Base-by-base conservation (phyloP, 2,797 vertebrate species). In the Anguilla marmorata region DNA sequence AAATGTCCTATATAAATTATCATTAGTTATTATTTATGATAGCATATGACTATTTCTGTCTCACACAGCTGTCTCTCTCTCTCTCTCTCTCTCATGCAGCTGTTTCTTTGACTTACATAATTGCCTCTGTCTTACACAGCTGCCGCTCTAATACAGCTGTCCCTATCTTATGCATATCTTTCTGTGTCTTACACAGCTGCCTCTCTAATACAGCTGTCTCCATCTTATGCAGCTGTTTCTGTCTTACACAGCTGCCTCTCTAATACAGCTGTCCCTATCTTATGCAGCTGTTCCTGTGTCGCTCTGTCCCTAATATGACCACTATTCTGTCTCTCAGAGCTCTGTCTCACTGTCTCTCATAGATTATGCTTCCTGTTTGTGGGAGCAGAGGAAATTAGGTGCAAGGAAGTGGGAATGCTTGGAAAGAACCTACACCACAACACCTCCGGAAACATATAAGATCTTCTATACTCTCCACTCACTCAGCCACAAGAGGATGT, bases 351-450 rank as follows among this genome's bases (percentile, higher is more conserved):
- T 3, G 72, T 76, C 24, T 85, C 76, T 2, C 24, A 93, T 92
- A 89, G 91, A 89, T 89, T 86, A 63, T 37, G 90, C 86, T 91
- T 95, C 94, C 94, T 93, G 93, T 94, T 93, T 94, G 91, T 92
- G 89, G 92, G 92, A 92, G 92, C 60, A 82, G 83, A 92, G 92
- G 91, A 93, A 93, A 86, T 82, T 0, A 41, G 66, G 90, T 93
- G 94, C 91, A 93, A 92, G 89, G 83, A 21, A 85, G 85, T 80
- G 76, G 41, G 76, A 80, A 48, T 48, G 21, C n/a, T 86, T 30
- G 30, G 84, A 89, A 89, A 21, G 33, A 84, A 27, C 12, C 24
- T 8, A 41, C 37, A 63, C 63, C 85, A 69, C 85, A 27, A n/a
- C 66, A 45, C 14, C 19, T 63, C 41, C 76, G 7, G 84, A 45